A percentile compares a stretch with the other conserved stretches of the same genome.
Evolutionary conservation across 2,797 vertebrate genomes (phyloP).

Genomic region (Enteromius treurensis): DNA sequence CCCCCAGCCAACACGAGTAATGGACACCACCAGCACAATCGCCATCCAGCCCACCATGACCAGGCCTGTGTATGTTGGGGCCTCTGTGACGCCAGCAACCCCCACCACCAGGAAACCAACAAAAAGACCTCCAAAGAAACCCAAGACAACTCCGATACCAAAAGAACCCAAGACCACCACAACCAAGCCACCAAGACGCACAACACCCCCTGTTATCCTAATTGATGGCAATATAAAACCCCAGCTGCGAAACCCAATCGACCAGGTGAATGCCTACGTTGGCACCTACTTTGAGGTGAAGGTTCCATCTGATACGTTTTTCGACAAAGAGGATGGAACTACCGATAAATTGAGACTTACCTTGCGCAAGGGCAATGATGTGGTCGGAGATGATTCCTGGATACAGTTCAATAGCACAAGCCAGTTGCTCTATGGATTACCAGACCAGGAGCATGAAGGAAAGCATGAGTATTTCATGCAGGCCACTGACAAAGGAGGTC

Average conservation of each 20-base stretch:
- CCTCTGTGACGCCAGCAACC: conserved; percentile 87
- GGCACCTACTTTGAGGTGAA: conserved; percentile 98
- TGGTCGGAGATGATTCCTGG: conserved; percentile 90
- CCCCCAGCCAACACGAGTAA: conserved; percentile 89
- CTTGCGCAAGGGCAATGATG: conserved; percentile 86
- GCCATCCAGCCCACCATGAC: conserved; percentile 89
- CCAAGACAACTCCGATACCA: conserved; percentile 80
- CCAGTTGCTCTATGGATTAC: conserved; percentile 95
- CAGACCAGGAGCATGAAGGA: conserved; percentile 85
- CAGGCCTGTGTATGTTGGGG: conserved; percentile 83
- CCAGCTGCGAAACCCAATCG: conserved; percentile 89
- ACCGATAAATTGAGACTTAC: conserved; percentile 94
- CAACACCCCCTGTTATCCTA: conserved; percentile 79
- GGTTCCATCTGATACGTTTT: conserved; percentile 95
- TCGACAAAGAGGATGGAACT: conserved; percentile 92
- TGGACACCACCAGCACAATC: conserved; percentile 84
- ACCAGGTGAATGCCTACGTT: conserved; percentile 92
- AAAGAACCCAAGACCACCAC: conserved; percentile 86
- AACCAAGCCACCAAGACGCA: conserved; percentile 78
- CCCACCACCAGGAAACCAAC: conserved; percentile 86
- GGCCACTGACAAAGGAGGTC: conserved; percentile 91
- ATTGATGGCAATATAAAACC: conserved; percentile 84
- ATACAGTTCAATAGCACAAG: conserved; percentile 98
- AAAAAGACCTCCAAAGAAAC: conserved; percentile 79
- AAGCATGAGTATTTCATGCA: conserved; percentile 97